A percentile compares a stretch with the other conserved stretches of the same genome.
These are phyloP conservation scores for Paedocypris micromegethes DNA, from an alignment of 2,797 vertebrate species.

Conservation along the genomic window DNA sequence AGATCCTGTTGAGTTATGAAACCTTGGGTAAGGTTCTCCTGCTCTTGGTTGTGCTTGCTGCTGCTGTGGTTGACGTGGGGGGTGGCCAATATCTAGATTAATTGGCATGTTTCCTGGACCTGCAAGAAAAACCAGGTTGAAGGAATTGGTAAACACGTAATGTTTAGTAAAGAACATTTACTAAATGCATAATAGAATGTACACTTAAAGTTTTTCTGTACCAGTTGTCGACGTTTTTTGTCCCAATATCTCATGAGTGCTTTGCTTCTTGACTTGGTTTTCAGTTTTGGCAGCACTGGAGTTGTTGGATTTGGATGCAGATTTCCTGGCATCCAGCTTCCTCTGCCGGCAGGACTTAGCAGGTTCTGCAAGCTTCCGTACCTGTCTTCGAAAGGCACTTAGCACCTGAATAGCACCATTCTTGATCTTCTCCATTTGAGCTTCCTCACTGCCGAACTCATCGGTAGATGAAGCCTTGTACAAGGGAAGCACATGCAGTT, in stretches of 20 bases:
- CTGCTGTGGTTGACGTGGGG: conserved; percentile 59
- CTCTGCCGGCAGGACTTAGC: conserved; percentile 92
- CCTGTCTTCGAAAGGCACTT: conserved; percentile 84
- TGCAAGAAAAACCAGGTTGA: conserved; percentile 36
- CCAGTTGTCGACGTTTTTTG: too few species aligned
- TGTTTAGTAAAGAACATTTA: background rate
- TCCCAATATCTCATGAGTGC: too few species aligned
- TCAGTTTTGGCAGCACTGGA: conserved; percentile 66
- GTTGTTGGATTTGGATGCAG: conserved; percentile 75
- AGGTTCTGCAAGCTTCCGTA: conserved; percentile 89
- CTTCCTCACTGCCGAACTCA: conserved; percentile 89
- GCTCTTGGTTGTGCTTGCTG: conserved; percentile 70
- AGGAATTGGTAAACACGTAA: background rate
- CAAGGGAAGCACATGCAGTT: conserved; percentile 93
- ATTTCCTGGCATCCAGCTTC: conserved; percentile 91
- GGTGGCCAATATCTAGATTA: conserved; percentile 57
- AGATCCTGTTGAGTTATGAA: conserved; percentile 68
- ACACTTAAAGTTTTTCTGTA: too few species aligned
- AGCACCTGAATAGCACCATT: conserved; percentile 92
- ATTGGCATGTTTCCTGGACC: conserved; percentile 55
- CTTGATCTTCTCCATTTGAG: conserved; percentile 87
- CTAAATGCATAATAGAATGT: too few species aligned
- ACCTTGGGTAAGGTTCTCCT: conserved; percentile 71
- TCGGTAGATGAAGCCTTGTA: conserved; percentile 90
- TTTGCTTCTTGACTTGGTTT: conserved; percentile 58